A percentile compares a stretch with the other conserved stretches of the same genome.
Conservation (phyloP, 2,888 invertebrate species). For the Acronicta alni region DNA sequence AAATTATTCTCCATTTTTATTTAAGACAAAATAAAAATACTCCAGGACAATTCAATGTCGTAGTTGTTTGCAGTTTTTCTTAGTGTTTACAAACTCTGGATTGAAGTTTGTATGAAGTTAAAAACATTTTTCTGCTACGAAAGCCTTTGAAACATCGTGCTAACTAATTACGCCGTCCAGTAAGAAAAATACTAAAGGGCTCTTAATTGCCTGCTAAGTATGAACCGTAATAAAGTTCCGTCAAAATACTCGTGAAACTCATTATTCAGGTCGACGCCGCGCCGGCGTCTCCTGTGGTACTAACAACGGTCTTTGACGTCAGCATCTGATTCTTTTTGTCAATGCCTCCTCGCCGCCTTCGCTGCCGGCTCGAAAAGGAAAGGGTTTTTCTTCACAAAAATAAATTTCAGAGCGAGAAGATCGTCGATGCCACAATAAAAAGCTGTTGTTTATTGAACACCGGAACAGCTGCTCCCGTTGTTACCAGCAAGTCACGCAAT, state of each 20-base stretch:
- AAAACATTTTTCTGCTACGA: conserved; percentile 40
- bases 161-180: conserved; percentile 63
- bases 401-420: conserved; percentile 50
- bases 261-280: conserved; percentile 66
- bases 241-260: conserved; percentile 73
- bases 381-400: conserved; percentile 47
- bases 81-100: conserved; percentile 20
- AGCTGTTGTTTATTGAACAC: conserved; percentile 58
- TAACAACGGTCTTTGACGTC: conserved; percentile 62
- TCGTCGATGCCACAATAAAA: conserved; percentile 43
- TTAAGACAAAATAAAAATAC: not conserved
- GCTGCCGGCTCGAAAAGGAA: conserved; percentile 40
- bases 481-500: conserved; percentile 50
- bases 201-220: conserved; percentile 71
- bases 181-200: conserved; percentile 66
- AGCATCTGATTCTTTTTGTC: conserved; percentile 62
- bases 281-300: conserved; percentile 55
- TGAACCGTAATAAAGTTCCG: conserved; percentile 68
- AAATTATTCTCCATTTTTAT: conserved; percentile 1
- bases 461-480: conserved; percentile 50
- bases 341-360: conserved; percentile 43
- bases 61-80: conserved; percentile 7
- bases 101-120: conserved; percentile 35
- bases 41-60: conserved; percentile 18
- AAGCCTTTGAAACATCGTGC: conserved; percentile 53